Conservation (phyloP, 1,140 invertebrate species). For the Drosophila melanica region DNA sequence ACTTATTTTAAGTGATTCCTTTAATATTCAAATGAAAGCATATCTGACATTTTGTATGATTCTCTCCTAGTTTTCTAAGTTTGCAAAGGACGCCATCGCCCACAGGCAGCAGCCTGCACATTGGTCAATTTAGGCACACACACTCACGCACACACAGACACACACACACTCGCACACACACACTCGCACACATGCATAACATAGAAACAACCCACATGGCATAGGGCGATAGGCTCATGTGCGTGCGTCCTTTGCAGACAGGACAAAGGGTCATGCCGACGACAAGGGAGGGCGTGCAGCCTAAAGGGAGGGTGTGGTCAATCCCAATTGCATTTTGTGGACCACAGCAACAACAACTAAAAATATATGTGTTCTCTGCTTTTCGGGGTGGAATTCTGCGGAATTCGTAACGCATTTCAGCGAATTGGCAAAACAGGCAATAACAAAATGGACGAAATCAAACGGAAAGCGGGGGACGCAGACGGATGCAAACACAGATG, state of each 20-base stretch:
- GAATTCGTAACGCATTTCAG: slow-evolving; percentile 39
- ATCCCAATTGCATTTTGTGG: slow-evolving; percentile 37
- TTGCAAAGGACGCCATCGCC: slow-evolving; percentile 41
- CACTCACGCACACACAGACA: slow-evolving; percentile 26
- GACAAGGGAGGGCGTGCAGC: slow-evolving; percentile 19
- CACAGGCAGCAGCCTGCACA: slow-evolving; percentile 57
- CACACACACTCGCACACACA: slow-evolving; percentile 11
- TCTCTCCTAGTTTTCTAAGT: not conserved
- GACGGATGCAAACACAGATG: not conserved
- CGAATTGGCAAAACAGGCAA: slow-evolving; percentile 24
- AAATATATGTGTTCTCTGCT: not conserved
- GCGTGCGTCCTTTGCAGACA: slow-evolving; percentile 7
- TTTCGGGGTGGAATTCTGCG: slow-evolving; percentile 47
- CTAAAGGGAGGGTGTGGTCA: slow-evolving; percentile 52
- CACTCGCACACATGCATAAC: not conserved
- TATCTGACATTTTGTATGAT: not conserved
- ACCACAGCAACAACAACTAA: not conserved
- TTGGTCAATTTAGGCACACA: slow-evolving; percentile 54
- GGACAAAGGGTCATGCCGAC: slow-evolving; percentile 1
- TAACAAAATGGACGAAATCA: slow-evolving; percentile 37
- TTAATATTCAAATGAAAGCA: too few relatives aligned
- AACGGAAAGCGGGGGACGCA: not conserved
- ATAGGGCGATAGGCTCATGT: slow-evolving; percentile 42
- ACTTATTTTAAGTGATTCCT: too few relatives aligned
- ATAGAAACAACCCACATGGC: slow-evolving; percentile 44